Percentiles rank a stretch among this genome's conserved stretches.
Conservation (phyloP, 2,113 vertebrate species). For the Pholis gunnellus region DNA sequence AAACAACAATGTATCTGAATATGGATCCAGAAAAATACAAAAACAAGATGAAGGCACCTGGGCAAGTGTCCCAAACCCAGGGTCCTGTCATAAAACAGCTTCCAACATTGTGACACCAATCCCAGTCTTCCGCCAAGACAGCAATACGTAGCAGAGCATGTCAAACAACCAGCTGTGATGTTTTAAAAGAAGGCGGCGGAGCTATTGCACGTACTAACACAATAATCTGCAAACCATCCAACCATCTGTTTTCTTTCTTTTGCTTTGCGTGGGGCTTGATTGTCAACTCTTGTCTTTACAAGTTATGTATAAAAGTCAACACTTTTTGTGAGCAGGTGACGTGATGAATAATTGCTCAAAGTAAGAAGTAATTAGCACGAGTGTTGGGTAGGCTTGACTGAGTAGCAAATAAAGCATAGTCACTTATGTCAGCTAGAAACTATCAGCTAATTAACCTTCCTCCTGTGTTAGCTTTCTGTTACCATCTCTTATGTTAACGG, state of each 20-base stretch:
- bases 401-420: conserved; percentile 46
- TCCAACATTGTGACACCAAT: not conserved
- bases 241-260: conserved; percentile 2
- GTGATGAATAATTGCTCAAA: not conserved
- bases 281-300: not conserved
- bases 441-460: conserved; percentile 64
- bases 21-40: not conserved
- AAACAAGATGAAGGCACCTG: not conserved
- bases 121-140: not conserved
- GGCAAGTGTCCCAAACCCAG: not conserved
- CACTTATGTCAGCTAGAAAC: conserved; percentile 39
- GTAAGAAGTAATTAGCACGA: conserved; percentile 26
- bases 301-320: not conserved
- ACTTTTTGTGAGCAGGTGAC: not conserved
- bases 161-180: not conserved
- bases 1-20: not conserved
- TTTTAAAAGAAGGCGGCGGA: not conserved
- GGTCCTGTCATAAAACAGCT: not conserved
- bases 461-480: too few species aligned
- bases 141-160: not conserved
- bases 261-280: not conserved
- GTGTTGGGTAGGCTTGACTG: conserved; percentile 28
- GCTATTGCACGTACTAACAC: not conserved
- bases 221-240: not conserved
- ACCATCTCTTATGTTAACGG: too few species aligned